phyloP scores from a whole-genome alignment of 2,113 vertebrate species.

The Penelope pileata region DNA sequence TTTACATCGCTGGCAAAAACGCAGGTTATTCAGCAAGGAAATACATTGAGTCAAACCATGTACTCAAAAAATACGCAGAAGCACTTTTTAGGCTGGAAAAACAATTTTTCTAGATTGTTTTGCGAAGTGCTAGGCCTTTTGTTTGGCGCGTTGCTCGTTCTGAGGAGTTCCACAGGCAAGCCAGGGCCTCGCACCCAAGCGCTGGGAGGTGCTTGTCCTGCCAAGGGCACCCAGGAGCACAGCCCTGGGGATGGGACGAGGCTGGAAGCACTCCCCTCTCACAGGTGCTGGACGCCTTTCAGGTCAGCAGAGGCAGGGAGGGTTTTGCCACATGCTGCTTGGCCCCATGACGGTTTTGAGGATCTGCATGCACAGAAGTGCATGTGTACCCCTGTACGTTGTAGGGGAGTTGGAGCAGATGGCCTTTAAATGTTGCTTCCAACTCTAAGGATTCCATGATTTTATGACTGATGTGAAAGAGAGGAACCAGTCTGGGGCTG shows the following conservation, averaged over 20 bases:
- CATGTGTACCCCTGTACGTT: too few species aligned
- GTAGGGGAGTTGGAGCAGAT: too few species aligned
- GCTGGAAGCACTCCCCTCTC: background rate
- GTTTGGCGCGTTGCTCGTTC: background rate
- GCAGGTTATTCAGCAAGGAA: conserved; percentile 33
- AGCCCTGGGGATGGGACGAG: background rate
- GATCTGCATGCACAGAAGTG: fast-evolving
- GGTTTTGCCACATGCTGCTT: background rate
- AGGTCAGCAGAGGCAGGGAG: background rate
- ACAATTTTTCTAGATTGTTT: background rate
- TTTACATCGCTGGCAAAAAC: conserved; percentile 35
- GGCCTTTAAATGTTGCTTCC: too few species aligned
- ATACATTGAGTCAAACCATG: background rate
- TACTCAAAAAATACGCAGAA: conserved; percentile 2
- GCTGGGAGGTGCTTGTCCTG: background rate
- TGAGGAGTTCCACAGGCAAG: background rate
- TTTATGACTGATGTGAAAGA: background rate
- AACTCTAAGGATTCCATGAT: too few species aligned
- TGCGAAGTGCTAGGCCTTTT: background rate
- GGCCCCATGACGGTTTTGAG: background rate
- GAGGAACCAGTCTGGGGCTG: background rate
- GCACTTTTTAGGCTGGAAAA: conserved; percentile 1
- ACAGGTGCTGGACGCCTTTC: fast-evolving
- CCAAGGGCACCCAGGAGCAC: background rate
- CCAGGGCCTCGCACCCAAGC: background rate